Base-by-base conservation (phyloP, 2,113 vertebrate genomes). In the Rynchops niger region DNA sequence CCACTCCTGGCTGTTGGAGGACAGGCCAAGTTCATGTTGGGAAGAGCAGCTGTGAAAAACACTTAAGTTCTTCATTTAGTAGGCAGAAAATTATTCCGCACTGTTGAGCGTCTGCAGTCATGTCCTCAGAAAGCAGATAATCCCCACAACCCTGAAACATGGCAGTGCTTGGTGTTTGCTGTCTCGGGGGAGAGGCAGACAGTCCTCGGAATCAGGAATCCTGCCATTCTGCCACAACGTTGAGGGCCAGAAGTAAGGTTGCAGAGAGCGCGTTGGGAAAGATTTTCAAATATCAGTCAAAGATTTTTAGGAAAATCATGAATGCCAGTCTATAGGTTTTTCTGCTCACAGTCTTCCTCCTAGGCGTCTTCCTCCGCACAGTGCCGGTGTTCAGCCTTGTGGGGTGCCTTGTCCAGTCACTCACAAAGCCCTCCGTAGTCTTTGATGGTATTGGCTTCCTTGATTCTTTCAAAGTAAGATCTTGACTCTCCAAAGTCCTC, bases 221-320 rank as follows among this genome's bases (percentile, higher is more conserved):
- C 53, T 70, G 34, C 65, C 1, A 1, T 16, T 72, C 15, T 36
- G 63, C 32, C 0, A 0, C 79, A 81, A 29, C 50, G 21, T 32
- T 0, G 0, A 13, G 29, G 40, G 36, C 36, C 67, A 62, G 7
- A 70, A 55, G n/a, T 53, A 36, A 38, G n/a, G 15, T 2, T 61
- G 56, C 26, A 62, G 58, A 59, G 53, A 15, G 12, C 11, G 7
- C 0, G 1, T 42, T 70, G 40, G 45, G 27, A 73, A 58, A 55
- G 53, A 38, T 73, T 84, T 91, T 88, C 38, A 73, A 25, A 80
- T 69, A 66, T 17, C 15, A 32, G 11, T 55, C 66, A 4, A 77
- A 74, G 32, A 42, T 25, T 79, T 55, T 4, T 0, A 72, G 65
- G 42, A 78, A 78, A 23, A 47, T 36, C 11, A 5, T 7, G 27